Conservation (phyloP, 2,888 invertebrate genomes). For the Acanthacorydalis orientalis region DNA sequence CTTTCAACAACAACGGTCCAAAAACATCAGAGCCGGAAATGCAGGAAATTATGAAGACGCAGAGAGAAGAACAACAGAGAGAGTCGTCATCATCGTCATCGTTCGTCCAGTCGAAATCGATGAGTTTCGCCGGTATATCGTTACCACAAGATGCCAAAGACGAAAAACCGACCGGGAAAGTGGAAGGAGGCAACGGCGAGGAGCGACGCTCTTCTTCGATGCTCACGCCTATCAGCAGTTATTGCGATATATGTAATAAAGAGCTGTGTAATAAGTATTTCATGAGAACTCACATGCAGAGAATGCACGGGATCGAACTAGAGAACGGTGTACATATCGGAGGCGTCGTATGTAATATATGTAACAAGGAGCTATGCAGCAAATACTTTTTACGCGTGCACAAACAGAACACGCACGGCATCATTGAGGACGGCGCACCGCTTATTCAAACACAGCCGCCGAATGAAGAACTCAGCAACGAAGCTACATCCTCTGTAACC, state of each 20-base stretch:
- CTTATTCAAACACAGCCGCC: slow-evolving; percentile 7
- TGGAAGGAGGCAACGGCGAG: slow-evolving; percentile 16
- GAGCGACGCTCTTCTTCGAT: slow-evolving; percentile 38
- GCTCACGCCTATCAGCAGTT: slow-evolving; percentile 61
- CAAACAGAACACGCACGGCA: slow-evolving; percentile 95
- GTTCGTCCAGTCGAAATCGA: slow-evolving; percentile 17
- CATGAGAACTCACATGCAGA: slow-evolving; percentile 98
- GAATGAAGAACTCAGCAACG: slow-evolving; percentile 10
- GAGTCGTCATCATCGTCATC: slow-evolving; percentile 3
- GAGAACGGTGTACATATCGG: slow-evolving; percentile 86
- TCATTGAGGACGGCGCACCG: slow-evolving; percentile 59
- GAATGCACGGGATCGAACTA: slow-evolving; percentile 93
- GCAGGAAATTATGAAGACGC: background rate
- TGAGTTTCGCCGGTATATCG: slow-evolving; percentile 24
- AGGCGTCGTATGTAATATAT: slow-evolving; percentile 91
- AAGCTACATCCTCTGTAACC: slow-evolving; percentile 15
- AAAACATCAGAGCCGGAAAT: slow-evolving; percentile 2
- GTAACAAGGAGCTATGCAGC: slow-evolving; percentile 95
- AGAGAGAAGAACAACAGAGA: background rate
- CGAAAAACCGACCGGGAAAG: slow-evolving; percentile 12
- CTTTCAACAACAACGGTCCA: slow-evolving; percentile 21
- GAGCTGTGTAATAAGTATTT: slow-evolving; percentile 99
- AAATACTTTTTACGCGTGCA: slow-evolving; percentile 95
- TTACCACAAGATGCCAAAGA: slow-evolving; percentile 29
- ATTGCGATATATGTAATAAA: slow-evolving; percentile 96